Evolutionary conservation across 2,888 invertebrate species (phyloP).

Genomic region (Callosobruchus maculatus): DNA sequence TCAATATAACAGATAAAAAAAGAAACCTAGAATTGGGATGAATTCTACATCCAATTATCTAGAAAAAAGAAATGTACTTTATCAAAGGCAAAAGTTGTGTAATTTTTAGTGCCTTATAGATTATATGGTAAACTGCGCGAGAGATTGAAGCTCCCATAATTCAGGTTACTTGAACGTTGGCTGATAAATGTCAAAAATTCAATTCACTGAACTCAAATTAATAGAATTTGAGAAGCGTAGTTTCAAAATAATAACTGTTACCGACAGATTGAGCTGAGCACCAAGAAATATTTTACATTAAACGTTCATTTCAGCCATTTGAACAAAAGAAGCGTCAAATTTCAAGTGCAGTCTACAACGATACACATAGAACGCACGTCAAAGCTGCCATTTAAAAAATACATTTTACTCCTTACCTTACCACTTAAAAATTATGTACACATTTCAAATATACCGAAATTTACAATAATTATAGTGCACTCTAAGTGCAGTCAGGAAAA

Average conservation of each 20-base stretch:
- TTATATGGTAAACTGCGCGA: conserved; percentile 23
- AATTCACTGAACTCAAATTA: no score
- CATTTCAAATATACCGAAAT: not conserved
- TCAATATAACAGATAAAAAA: conserved; percentile 21
- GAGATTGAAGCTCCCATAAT: not conserved
- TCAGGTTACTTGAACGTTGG: not conserved
- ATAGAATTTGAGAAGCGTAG: no score
- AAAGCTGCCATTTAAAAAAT: not conserved
- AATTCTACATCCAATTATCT: conserved; percentile 1
- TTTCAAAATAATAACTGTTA: no score
- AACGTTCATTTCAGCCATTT: not conserved
- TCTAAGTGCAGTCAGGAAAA: not conserved
- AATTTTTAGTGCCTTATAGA: conserved; percentile 22
- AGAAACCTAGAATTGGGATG: conserved; percentile 1
- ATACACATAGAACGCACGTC: not conserved
- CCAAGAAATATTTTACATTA: no score
- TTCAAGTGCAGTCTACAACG: not conserved
- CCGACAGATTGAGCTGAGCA: not conserved
- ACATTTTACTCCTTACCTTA: not conserved
- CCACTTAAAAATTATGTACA: not conserved
- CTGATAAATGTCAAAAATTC: no score
- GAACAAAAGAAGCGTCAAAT: not conserved
- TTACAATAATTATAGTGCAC: not conserved
- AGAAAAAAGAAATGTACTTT: conserved; percentile 7
- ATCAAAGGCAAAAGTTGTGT: not conserved